Evolutionary conservation across 2,797 vertebrate species (phyloP), one percentile per base, ranked within the genome.

Genomic region (Lepus townsendii): DNA sequence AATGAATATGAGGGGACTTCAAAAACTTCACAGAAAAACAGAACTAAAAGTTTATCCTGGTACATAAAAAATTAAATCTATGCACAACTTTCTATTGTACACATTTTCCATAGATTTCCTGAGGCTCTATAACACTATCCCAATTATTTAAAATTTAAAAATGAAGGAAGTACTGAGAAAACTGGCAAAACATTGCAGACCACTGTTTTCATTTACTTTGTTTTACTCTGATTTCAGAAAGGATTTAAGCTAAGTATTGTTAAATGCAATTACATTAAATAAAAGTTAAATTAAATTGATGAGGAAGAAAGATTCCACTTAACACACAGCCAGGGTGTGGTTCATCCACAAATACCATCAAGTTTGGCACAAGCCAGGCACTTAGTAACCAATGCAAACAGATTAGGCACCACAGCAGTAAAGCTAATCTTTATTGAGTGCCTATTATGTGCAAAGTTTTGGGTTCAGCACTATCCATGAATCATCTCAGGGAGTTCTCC

Each of bases 171-270:
- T 66, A 82, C 13, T 19, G 11, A 69, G 24, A 87, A 52, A 80
- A 77, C 1, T 35, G 20, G 84, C 68, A 86, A 91, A 91, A 27
- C 32, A 91, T n/a, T 52, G 65, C 30, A n/a, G 13, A 71, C 26
- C 4, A 27, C 90, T 20, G 82, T 32, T 69, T 60, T 77, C 3
- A 63, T 47, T 69, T 32, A 30, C 27, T 76, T 30, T 77, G 26
- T 47, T 50, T 32, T 12, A 62, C 32, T 88, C 17, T 84, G 78
- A 65, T 68, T 83, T 86, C 71, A 86, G 76, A 89, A 88, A 93
- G 24, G 19, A 68, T 76, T 88, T 76, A 60, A 83, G 65, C 24
- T 35, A 91, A 92, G 73, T 71, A 30, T 95, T 80, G 54, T 1
- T 27, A 90, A 80, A 91, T 47, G 1, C 60, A 90, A 66, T 22